A percentile compares a stretch with the other conserved stretches of the same genome.
phyloP scores from a whole-genome alignment of 2,113 vertebrate species.

The Phycodurus eques region DNA sequence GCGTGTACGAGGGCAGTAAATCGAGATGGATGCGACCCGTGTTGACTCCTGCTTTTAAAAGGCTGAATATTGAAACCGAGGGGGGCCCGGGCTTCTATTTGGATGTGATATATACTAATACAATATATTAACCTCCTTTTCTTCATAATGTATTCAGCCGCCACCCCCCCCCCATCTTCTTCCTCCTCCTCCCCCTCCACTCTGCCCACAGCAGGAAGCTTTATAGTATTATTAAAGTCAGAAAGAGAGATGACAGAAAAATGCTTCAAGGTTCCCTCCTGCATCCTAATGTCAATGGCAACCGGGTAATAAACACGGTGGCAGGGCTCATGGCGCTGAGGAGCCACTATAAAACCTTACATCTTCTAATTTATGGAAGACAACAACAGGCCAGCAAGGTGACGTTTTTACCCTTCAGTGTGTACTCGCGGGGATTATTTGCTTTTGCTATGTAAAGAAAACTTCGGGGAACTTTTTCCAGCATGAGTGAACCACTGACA shows the following conservation, averaged over 20 bases:
- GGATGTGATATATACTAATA: conserved; percentile 60
- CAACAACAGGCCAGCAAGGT: conserved; percentile 65
- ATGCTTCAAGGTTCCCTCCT: conserved; percentile 67
- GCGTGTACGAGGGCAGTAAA: conserved; percentile 49
- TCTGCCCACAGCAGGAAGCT: conserved; percentile 62
- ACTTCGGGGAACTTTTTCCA: not conserved
- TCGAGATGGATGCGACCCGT: conserved; percentile 72
- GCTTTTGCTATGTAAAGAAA: not conserved
- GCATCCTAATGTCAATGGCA: conserved; percentile 74
- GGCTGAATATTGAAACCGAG: conserved; percentile 65
- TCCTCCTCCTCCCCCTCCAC: conserved; percentile 4
- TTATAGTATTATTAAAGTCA: conserved; percentile 80
- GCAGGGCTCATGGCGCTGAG: conserved; percentile 54
- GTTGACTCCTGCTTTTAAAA: conserved; percentile 66
- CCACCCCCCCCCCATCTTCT: not conserved
- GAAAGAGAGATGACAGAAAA: conserved; percentile 72
- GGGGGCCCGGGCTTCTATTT: conserved; percentile 59
- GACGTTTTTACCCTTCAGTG: conserved; percentile 68
- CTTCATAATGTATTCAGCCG: conserved; percentile 65
- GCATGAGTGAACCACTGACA: no score
- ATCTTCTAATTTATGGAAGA: conserved; percentile 78
- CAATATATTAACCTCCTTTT: conserved; percentile 72
- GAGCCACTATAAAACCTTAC: conserved; percentile 72
- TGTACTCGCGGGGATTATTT: conserved; percentile 3
- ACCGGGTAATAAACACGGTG: conserved; percentile 68